Evolutionary conservation across 64 coral and sea anemone genomes (phyloP).

Genomic region (Montipora cactus): DNA sequence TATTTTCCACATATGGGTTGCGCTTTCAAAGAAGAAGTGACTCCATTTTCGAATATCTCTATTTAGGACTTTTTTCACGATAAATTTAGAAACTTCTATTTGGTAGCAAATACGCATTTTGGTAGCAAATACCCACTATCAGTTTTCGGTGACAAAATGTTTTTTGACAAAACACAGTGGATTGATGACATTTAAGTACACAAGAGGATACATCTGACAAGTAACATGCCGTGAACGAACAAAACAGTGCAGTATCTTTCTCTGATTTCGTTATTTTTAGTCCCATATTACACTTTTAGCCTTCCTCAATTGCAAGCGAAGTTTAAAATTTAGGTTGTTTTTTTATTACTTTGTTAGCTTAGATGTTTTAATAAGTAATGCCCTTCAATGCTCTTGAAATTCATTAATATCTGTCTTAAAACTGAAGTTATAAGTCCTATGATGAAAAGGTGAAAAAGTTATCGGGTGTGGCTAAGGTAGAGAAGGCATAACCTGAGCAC

Average conservation of each 20-base stretch:
- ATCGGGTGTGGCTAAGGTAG: slow-evolving; percentile 11
- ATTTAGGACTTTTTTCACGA: slow-evolving; percentile 61
- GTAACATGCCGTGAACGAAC: neutral
- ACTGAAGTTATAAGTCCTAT: slow-evolving; percentile 42
- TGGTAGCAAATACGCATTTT: slow-evolving; percentile 41
- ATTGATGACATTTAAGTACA: neutral
- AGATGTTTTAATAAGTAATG: slow-evolving; percentile 48
- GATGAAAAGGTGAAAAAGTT: slow-evolving; percentile 57
- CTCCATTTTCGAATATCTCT: slow-evolving; percentile 38
- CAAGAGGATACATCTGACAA: neutral
- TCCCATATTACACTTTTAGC: slow-evolving; percentile 29
- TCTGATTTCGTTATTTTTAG: slow-evolving; percentile 17
- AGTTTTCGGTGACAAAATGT: neutral
- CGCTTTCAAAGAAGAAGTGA: slow-evolving; percentile 48
- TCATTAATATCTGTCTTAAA: slow-evolving; percentile 51
- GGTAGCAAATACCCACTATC: neutral
- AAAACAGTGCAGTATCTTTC: slow-evolving; percentile 33
- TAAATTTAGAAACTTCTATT: slow-evolving; percentile 48
- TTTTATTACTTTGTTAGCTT: slow-evolving; percentile 49
- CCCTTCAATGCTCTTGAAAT: slow-evolving; percentile 39
- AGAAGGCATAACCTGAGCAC: slow-evolving; percentile 46
- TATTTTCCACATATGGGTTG: slow-evolving; percentile 36
- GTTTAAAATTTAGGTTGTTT: slow-evolving; percentile 28
- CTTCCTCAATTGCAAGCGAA: slow-evolving; percentile 8
- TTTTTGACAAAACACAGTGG: neutral